A percentile compares a stretch with the other conserved stretches of the same genome.
Conservation (phyloP, 2,888 invertebrate species). For the Chirona hameri region DNA sequence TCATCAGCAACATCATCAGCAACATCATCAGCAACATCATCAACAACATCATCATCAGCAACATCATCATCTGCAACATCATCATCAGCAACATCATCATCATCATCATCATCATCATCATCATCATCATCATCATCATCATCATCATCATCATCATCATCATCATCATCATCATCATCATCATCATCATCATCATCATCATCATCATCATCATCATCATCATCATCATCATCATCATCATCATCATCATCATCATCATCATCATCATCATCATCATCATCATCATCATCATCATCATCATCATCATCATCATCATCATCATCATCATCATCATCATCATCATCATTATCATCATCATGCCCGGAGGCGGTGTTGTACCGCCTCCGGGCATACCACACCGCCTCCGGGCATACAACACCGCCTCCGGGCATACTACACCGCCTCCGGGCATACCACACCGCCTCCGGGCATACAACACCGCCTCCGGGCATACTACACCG, state of each 20-base stretch:
- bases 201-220: conserved; percentile 22
- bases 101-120: conserved; percentile 22
- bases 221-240: conserved; percentile 22
- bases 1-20: too few relatives aligned
- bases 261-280: conserved; percentile 22
- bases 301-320: conserved; percentile 22
- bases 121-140: conserved; percentile 22
- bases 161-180: conserved; percentile 22
- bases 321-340: conserved; percentile 22
- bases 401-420: too few relatives aligned
- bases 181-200: conserved; percentile 22
- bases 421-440: too few relatives aligned
- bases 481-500: too few relatives aligned
- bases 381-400: too few relatives aligned
- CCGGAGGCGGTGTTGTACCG: too few relatives aligned
- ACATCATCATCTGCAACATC: too few relatives aligned
- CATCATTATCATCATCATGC: conserved; percentile 22
- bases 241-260: conserved; percentile 11
- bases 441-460: too few relatives aligned
- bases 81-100: too few relatives aligned
- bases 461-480: too few relatives aligned
- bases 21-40: too few relatives aligned
- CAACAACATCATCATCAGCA: too few relatives aligned
- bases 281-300: conserved; percentile 22
- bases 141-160: conserved; percentile 22